Evolutionary conservation across 2,113 vertebrate genomes (phyloP).

Genomic region (Myotis yumanensis): DNA sequence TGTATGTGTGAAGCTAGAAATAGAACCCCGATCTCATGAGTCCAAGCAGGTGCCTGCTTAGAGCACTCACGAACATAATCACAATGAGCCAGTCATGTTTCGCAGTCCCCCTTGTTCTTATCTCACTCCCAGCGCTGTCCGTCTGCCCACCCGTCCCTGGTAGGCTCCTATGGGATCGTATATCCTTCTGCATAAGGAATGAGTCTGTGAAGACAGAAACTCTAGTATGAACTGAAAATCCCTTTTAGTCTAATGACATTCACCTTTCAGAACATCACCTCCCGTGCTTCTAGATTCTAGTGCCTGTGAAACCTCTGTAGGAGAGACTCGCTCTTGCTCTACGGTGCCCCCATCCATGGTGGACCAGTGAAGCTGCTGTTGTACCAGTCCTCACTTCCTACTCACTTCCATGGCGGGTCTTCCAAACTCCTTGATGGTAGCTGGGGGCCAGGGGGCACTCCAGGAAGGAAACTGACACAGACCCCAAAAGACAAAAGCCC

Average conservation of each 20-base stretch:
- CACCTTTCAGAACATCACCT: background rate
- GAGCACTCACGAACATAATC: background rate
- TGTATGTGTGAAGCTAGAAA: background rate
- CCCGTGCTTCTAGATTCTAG: background rate
- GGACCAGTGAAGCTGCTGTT: background rate
- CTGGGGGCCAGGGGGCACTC: background rate
- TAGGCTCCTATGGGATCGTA: background rate
- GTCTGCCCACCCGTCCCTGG: background rate
- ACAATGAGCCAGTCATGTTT: background rate
- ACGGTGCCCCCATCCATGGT: accelerated
- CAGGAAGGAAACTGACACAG: background rate
- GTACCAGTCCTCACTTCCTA: background rate
- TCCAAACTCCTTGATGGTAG: background rate
- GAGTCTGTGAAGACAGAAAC: background rate
- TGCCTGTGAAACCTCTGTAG: background rate
- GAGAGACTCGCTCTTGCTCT: background rate
- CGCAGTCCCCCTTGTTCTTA: background rate
- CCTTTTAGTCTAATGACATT: background rate
- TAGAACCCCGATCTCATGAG: background rate
- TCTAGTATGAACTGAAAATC: background rate
- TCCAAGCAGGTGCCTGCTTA: background rate
- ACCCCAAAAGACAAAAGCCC: background rate
- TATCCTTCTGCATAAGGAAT: background rate
- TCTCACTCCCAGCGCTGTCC: background rate
- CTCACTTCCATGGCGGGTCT: background rate